Evolutionary conservation across 2,888 invertebrate genomes (phyloP), one percentile per base, ranked within the genome.

Genomic region (Hydrotaea cyrtoneurina): DNA sequence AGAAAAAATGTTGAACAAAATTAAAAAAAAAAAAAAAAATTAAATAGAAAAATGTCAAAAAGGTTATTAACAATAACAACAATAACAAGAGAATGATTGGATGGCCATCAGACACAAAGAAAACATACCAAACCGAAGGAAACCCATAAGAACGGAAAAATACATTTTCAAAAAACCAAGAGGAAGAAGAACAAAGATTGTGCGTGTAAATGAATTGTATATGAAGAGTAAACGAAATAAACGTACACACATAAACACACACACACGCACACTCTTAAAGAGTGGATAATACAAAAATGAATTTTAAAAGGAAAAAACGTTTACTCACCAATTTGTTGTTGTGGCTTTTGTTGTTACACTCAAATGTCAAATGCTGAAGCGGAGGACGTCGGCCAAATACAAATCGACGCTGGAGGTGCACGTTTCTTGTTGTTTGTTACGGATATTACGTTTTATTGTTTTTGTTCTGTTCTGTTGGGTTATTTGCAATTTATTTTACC

Each of bases 241-340:
- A 50, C 0, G n/a, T n/a, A n/a, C 50, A 36, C 26, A 59, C 26
- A n/a, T 2, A 59, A 11, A 23, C 59, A 26, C 62, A 31, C 11
- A 43, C 62, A 78, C 66, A 77, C 36, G 15, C 62, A 57, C 46
- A 59, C 31, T 7, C 62, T 50, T 0, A 59, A 57, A 53, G 26
- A 36, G 7, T 31, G 13, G 17, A 74, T 43, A 74, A 59, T 46
- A 26, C n/a, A 59, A 46, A 74, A 31, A 53, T 59, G 59, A 59
- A 59, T 59, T 26, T 59, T 59, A 15, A 46, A 46, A 1, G 3
- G 26, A 1, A 17, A n/a, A 78, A 77, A 77, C 46, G 50, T 80
- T 74, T 84, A 84, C 84, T 57, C 75, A 84, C 84, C 84, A 78
- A 64, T 81, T 81, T 64, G 53, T 64, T 55, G 13, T 72, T 82